These are phyloP conservation scores for Cryptoprocta ferox DNA, from an alignment of 2,797 vertebrate species.

Conservation along the genomic window DNA sequence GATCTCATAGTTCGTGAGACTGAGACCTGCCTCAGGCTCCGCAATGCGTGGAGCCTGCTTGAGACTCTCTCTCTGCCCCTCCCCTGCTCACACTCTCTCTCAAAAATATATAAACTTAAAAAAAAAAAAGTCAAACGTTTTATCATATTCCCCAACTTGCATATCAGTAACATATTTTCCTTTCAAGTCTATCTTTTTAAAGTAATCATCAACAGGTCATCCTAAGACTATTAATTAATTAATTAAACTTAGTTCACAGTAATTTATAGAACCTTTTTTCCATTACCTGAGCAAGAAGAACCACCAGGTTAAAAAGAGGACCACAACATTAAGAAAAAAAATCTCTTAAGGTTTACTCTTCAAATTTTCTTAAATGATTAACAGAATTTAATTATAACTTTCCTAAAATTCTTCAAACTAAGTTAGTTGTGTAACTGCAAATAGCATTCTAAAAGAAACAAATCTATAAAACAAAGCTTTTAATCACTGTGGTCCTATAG, in stretches of 20 bases:
- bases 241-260: not conserved
- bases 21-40: no score
- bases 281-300: not conserved
- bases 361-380: constrained; percentile 19
- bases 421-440: not conserved
- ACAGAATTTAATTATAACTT: not conserved
- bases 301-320: not conserved
- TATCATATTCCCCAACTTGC: not conserved
- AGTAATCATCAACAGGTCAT: not conserved
- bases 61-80: no score
- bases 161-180: not conserved
- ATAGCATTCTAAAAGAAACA: constrained; percentile 16
- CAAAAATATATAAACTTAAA: no score
- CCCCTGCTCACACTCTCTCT: no score
- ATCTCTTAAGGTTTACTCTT: not conserved
- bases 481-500: not conserved
- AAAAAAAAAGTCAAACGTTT: not conserved
- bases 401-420: constrained; percentile 51
- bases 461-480: not conserved
- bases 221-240: not conserved
- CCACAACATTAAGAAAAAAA: not conserved
- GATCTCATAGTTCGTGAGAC: no score
- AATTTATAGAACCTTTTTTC: constrained; percentile 47
- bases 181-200: constrained; percentile 34
- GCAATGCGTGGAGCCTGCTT: no score